These are phyloP conservation scores for Drosophila melanogaster DNA, from an alignment of 1,140 invertebrate species.

Conservation along the genomic window DNA sequence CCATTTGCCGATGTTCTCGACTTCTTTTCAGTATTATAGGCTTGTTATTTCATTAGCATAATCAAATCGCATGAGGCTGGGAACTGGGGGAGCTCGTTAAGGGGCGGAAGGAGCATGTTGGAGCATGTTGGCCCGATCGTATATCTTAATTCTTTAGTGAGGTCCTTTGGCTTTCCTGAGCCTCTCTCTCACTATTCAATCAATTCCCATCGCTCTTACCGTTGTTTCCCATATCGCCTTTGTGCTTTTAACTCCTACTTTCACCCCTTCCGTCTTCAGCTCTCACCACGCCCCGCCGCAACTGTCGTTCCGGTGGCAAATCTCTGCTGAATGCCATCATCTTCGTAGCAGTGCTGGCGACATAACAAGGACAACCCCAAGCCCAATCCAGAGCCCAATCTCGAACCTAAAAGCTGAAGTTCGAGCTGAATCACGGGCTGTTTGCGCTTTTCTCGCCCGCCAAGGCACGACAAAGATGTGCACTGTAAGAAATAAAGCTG, in stretches of 20 bases:
- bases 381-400: constrained; percentile 2
- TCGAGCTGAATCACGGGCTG: constrained; percentile 54
- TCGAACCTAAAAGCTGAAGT: constrained; percentile 17
- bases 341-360: constrained; percentile 74
- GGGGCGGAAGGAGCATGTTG: background rate
- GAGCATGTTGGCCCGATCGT: constrained; percentile 18
- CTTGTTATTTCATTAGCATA: constrained; percentile 83
- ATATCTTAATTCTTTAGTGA: constrained; percentile 71
- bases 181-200: constrained; percentile 67
- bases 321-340: constrained; percentile 76
- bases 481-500: constrained; percentile 4
- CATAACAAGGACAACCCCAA: constrained; percentile 65
- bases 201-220: constrained; percentile 79
- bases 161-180: background rate
- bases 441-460: constrained; percentile 64
- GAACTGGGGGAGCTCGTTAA: background rate
- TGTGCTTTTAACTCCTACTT: constrained; percentile 60
- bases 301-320: constrained; percentile 46
- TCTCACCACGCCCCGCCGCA: constrained; percentile 4
- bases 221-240: constrained; percentile 58
- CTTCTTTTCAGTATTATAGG: constrained; percentile 63
- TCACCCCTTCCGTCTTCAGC: background rate
- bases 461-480: constrained; percentile 14
- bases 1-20: constrained; percentile 15
- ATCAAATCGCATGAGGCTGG: constrained; percentile 60